phyloP scores from a whole-genome alignment of 2,797 vertebrate genomes.

The Lindbergichthys nudifrons region DNA sequence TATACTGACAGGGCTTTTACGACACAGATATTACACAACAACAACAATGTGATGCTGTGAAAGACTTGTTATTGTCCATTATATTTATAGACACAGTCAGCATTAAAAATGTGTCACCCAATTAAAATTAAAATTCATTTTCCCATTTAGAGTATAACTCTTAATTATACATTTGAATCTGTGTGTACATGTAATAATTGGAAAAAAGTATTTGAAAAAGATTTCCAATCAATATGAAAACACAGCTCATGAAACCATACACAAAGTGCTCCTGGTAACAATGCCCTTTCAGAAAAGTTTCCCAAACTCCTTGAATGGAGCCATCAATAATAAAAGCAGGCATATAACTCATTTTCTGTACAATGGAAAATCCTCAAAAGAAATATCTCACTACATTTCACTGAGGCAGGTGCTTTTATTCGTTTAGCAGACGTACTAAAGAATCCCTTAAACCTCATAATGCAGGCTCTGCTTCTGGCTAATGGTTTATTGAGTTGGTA shows the following conservation, averaged over 20 bases:
- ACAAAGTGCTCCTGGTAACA: background rate
- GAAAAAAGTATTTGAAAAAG: background rate
- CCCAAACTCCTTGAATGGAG: slow-evolving; percentile 13
- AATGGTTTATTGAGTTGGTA: slow-evolving; percentile 18
- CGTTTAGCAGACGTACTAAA: slow-evolving; percentile 39
- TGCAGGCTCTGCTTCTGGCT: slow-evolving; percentile 30
- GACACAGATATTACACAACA: slow-evolving; percentile 1
- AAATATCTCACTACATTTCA: slow-evolving; percentile 37
- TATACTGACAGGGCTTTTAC: background rate
- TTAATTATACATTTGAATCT: slow-evolving; percentile 1
- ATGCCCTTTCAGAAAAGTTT: background rate
- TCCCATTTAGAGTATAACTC: background rate
- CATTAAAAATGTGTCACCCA: too few species aligned
- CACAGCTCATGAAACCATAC: background rate
- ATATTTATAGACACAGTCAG: background rate
- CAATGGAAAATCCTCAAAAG: slow-evolving; percentile 26
- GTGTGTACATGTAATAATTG: background rate
- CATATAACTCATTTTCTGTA: slow-evolving; percentile 16
- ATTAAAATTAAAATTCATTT: background rate
- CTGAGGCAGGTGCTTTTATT: slow-evolving; percentile 36
- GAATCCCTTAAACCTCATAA: slow-evolving; percentile 22
- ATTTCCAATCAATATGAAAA: background rate
- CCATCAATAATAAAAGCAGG: slow-evolving; percentile 4
- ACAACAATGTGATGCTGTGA: background rate
- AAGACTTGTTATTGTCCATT: background rate